These are phyloP conservation scores for Pelosia muscerda DNA, from an alignment of 2,888 invertebrate species.

Conservation along the genomic window DNA sequence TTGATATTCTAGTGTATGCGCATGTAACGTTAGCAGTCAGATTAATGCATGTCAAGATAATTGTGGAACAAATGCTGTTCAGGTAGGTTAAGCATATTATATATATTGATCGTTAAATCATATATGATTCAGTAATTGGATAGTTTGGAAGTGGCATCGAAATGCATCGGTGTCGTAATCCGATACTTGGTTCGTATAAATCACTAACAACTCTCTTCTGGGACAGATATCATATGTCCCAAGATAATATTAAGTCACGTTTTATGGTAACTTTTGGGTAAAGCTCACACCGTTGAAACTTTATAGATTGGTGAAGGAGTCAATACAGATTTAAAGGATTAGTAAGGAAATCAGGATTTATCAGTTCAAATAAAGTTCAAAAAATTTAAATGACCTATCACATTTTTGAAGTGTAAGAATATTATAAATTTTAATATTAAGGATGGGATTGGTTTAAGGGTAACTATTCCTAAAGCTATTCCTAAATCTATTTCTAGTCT, in stretches of 20 bases:
- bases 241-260: slow-evolving; percentile 66
- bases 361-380: neutral
- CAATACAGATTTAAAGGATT: slow-evolving; percentile 47
- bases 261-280: slow-evolving; percentile 73
- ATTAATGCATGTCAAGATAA: slow-evolving; percentile 39
- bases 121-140: slow-evolving; percentile 62
- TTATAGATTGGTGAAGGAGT: slow-evolving; percentile 43
- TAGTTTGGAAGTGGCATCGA: slow-evolving; percentile 55
- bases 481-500: slow-evolving; percentile 82
- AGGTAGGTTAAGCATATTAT: slow-evolving; percentile 43
- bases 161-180: slow-evolving; percentile 63
- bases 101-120: slow-evolving; percentile 43
- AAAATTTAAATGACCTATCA: neutral
- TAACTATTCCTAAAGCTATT: slow-evolving; percentile 56
- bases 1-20: slow-evolving; percentile 55
- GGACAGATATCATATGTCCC: slow-evolving; percentile 54
- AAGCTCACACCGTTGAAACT: slow-evolving; percentile 57
- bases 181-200: slow-evolving; percentile 63
- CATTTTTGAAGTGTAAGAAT: neutral
- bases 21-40: slow-evolving; percentile 43
- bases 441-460: slow-evolving; percentile 51
- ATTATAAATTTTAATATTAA: neutral
- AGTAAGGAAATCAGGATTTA: slow-evolving; percentile 53
- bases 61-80: slow-evolving; percentile 42
- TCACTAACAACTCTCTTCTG: slow-evolving; percentile 60